Base-by-base conservation (phyloP, 37 sponge, comb jelly and placozoan species). In the Tethya wilhelma region DNA sequence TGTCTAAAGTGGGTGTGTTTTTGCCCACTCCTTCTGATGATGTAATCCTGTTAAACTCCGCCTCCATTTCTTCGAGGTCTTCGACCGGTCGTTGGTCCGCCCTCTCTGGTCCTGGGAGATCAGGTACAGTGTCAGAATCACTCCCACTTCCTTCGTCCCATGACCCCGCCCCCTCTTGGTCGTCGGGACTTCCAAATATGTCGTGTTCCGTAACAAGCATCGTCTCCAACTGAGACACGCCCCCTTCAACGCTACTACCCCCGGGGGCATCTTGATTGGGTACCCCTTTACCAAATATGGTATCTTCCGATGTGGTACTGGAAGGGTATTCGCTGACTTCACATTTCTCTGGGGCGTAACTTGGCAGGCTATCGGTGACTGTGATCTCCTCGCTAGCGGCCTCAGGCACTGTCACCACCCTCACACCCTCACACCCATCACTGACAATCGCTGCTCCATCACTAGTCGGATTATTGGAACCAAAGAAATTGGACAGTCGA, bases 291-390 rank as follows among this genome's bases (percentile, higher is more conserved):
- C 2, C 4, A 7, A 3, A 5, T 8, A 41, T 43, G 6, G 19
- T 22, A 71, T 44, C 49, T 12, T 67, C 38, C 6, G 38, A 31
- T 23, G 14, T 23, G 11, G 9, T 67, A 8, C 23, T 38, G 2
- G 44, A 4, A 3, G 44, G 44, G 20, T 34, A 23, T 69, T 4
- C 45, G 3, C 4, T 11, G 2, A 6, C 1, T 4, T 40, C 44
- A 39, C 82, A 81, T 36, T 70, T 70, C 73, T 81, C 82, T 20
- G 82, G 82, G 2, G 82, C 82, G 63, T 81, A 81, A 30, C 63
- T 71, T 19, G 82, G 82, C 30, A 81, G 44, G 8, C 43, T 31
- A 23, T 38, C 26, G 0, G 32, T 28, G 2, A 11, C 56, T 38
- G 1, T 40, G 45, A 3, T 12, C 28, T 56, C 41, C 40, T 78